Evolutionary conservation across 2,113 vertebrate genomes (phyloP).

Genomic region (Nyctibius bracteatus): DNA sequence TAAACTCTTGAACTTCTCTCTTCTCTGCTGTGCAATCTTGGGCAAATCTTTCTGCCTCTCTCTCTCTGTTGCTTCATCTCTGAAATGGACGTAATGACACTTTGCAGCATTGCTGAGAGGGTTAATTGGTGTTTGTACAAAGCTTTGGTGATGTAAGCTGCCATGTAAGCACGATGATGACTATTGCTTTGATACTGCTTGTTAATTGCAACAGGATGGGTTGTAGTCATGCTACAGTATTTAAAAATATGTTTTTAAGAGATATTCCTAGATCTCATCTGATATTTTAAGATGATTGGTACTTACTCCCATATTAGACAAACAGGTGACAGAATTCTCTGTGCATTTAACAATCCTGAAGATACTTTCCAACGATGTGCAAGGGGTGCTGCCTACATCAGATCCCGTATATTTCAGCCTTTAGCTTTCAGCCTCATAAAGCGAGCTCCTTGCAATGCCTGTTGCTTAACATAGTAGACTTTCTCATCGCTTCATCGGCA

Average conservation of each 20-base stretch:
- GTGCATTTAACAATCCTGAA: background rate
- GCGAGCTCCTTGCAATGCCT: background rate
- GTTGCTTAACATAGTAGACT: background rate
- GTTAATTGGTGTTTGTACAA: slow-evolving; percentile 32
- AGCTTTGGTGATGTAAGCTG: slow-evolving; percentile 14
- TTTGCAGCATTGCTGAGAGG: background rate
- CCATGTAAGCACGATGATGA: background rate
- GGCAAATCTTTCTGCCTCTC: background rate
- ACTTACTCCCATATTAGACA: background rate
- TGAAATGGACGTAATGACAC: background rate
- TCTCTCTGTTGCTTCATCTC: background rate
- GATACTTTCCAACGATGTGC: background rate
- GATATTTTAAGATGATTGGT: background rate
- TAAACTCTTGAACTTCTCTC: background rate
- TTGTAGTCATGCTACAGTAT: background rate
- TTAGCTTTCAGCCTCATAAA: background rate
- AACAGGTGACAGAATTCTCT: background rate
- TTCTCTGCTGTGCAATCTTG: background rate
- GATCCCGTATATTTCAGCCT: background rate
- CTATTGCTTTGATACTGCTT: background rate
- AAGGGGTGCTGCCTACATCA: background rate
- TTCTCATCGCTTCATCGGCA: background rate
- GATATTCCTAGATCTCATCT: slow-evolving; percentile 6
- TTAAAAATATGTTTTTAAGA: background rate
- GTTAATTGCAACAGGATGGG: background rate